Base-by-base conservation (phyloP, 2,113 vertebrate genomes). In the Cacatua alba region DNA sequence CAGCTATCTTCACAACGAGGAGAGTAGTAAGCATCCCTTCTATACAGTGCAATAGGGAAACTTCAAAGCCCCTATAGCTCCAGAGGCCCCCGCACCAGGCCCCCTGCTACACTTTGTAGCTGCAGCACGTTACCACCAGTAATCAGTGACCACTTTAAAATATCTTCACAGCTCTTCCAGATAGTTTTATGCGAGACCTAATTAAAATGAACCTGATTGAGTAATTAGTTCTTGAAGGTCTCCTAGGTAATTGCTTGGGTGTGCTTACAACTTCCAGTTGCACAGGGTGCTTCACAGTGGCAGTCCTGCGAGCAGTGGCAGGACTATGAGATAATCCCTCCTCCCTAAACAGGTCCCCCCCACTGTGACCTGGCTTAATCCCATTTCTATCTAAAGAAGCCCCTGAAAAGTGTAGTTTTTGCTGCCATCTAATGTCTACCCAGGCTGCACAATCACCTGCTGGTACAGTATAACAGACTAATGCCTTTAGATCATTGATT, bases 371-470 rank as follows among this genome's bases (percentile, higher is more conserved):
- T 65, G 44, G 12, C 21, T 81, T 48, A 67, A 59, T 63, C 18
- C 35, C 63, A 29, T 48, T 81, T 68, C 77, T 87, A 25, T 15
- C 53, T 20, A 19, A 80, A 55, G 0, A 0, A 63, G 9, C 7
- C n/a, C 51, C 59, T 67, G 20, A 57, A 74, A 89, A 82, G 41
- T 0, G 2, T 1, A 81, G 43, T 8, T 90, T 85, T 88, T 88
- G 69, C 82, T 91, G 83, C 83, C 94, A 82, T 62, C 82, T 96
- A 59, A 68, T 79, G 88, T 74, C 37, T 75, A 17, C 55, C 57
- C 63, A 33, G 39, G 12, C 77, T 19, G 26, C 44, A 23, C 4
- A 6, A 60, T 12, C 52, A 84, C 44, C 85, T 59, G 64, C 60
- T 70, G 64, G 6, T 44, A 31, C 3, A 3, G 9, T 20, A 2